Evolutionary conservation across 2,888 invertebrate species (phyloP), one percentile per base, ranked within the genome.

Genomic region (Tetragnatha montana): DNA sequence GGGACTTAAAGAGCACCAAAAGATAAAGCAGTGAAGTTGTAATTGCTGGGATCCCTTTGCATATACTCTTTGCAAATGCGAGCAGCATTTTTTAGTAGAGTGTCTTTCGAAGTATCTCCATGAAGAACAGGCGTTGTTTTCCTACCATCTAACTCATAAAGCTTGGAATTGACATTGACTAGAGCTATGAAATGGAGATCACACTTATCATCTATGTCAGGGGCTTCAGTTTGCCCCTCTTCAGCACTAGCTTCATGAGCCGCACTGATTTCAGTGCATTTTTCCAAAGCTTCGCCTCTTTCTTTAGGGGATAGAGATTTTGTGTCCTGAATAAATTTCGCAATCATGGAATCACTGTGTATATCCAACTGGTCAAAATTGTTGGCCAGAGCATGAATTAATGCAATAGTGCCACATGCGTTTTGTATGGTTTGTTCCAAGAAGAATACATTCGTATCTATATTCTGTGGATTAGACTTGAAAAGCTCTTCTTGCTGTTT

Each of bases 391-490:
- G 97, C 96, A 93, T 99, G 99, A 89, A 99, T 96, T 69, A 99
- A 95, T 21, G 99, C 99, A 91, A 99, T 96, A 10, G 99, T 98
- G 60, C 99, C 99, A 94, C 99, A 99, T 47, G 99, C 98, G 94
- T 99, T 99, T 90, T 96, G 96, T 81, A 99, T 96, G 88, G 96
- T 96, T 93, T 99, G 98, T 92, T 97, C 97, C 95, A 98, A 95
- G 93, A 96, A 98, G 93, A 96, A 98, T 79, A 98, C 21, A 17
- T 51, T 50, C 49, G 74, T 17, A 21, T 75, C 84, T 7, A 49
- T 14, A 4, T 19, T 22, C n/a, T 51, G n/a, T 6, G 51, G 74
- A 6, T 35, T 68, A 1, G 70, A 49, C 35, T 68, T 49, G 21
- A 47, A 21, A 8, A 78, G 22, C 51, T 71, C 88, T 49, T 88